These are phyloP conservation scores for Drosophila mayri DNA, from an alignment of 1,140 invertebrate genomes.

Conservation along the genomic window DNA sequence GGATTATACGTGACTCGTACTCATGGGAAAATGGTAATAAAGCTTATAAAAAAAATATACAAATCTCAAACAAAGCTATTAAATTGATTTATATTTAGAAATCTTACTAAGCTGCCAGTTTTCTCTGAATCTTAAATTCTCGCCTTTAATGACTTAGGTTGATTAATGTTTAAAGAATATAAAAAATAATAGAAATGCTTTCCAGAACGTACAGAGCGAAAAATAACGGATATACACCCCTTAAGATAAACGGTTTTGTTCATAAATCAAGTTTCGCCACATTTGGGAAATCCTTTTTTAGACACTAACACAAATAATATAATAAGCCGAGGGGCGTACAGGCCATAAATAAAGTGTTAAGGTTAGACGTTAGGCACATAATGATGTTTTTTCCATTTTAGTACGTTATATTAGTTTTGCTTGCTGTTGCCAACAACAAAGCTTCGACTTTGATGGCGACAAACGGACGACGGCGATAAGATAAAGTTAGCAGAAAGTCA, in stretches of 20 bases:
- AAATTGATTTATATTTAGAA: slow-evolving; percentile 10
- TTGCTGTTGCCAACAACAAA: slow-evolving; percentile 27
- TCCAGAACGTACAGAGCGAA: background rate
- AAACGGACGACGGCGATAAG: slow-evolving; percentile 46
- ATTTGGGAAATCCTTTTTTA: slow-evolving; percentile 15
- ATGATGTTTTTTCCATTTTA: slow-evolving; percentile 31
- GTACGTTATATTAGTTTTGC: slow-evolving; percentile 30
- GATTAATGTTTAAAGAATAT: background rate
- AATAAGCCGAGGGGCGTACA: slow-evolving; percentile 4
- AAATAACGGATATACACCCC: slow-evolving; percentile 4
- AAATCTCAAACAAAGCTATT: background rate
- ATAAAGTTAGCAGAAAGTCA: slow-evolving; percentile 52
- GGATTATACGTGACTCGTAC: background rate
- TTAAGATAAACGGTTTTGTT: background rate
- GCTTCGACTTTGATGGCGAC: slow-evolving; percentile 14
- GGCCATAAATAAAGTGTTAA: slow-evolving; percentile 41
- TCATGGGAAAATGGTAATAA: background rate
- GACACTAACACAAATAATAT: slow-evolving; percentile 28
- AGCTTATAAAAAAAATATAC: background rate
- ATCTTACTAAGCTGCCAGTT: background rate
- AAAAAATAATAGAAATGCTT: background rate
- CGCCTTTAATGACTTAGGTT: background rate
- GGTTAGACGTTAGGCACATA: slow-evolving; percentile 21
- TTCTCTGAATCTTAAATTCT: background rate
- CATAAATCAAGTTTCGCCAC: slow-evolving; percentile 9